These are phyloP conservation scores for Frankliniella fusca DNA, from an alignment of 2,888 invertebrate genomes.

Conservation along the genomic window DNA sequence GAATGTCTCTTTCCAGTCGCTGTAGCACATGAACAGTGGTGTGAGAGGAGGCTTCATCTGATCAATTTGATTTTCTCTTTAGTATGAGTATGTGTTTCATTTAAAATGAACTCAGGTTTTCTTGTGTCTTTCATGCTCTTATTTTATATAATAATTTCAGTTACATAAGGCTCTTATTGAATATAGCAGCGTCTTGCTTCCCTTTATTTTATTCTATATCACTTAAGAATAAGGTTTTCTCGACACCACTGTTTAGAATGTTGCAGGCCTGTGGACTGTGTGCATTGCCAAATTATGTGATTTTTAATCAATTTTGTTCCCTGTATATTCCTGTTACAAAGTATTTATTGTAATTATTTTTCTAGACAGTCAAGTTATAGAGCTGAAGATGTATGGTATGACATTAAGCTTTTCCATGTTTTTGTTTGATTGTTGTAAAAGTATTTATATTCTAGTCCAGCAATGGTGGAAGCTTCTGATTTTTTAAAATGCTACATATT, in stretches of 20 bases:
- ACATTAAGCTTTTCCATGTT: background rate
- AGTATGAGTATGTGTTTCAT: too few species aligned
- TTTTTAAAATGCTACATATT: background rate
- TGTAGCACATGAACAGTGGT: too few species aligned
- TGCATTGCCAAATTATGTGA: conserved; percentile 24
- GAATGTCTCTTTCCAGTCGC: too few species aligned
- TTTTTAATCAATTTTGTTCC: conserved; percentile 13
- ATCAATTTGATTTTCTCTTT: too few species aligned
- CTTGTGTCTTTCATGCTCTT: too few species aligned
- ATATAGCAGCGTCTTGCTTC: too few species aligned
- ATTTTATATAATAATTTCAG: too few species aligned
- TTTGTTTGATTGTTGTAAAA: background rate
- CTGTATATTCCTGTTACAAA: conserved; percentile 23
- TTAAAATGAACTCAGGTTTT: too few species aligned
- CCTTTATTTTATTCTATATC: background rate
- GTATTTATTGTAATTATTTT: conserved; percentile 27
- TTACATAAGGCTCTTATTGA: too few species aligned
- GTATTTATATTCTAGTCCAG: conserved; percentile 20
- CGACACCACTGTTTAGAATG: background rate
- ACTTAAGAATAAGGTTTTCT: background rate
- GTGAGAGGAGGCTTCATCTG: too few species aligned
- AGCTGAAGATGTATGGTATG: background rate
- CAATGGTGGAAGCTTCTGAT: background rate
- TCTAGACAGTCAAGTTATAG: background rate
- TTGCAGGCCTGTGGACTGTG: conserved; percentile 21